These are phyloP conservation scores for Astropecten irregularis DNA, from an alignment of 53 echinoderm and acorn worm species.

Conservation along the genomic window DNA sequence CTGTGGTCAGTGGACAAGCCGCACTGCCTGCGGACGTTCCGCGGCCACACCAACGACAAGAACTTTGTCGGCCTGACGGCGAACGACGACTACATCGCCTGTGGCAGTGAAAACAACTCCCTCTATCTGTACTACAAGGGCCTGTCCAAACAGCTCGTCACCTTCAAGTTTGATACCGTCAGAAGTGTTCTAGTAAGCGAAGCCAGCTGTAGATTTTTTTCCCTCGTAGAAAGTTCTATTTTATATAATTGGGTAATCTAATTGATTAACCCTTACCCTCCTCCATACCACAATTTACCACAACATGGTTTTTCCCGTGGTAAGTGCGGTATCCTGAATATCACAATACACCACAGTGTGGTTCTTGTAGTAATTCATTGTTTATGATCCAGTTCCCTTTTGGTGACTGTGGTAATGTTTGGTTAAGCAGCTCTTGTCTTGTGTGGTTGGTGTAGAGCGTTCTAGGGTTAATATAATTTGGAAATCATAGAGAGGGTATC, in stretches of 20 bases:
- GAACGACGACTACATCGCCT: conserved; percentile 97
- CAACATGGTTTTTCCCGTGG: too few relatives aligned
- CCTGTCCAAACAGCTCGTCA: conserved; percentile 95
- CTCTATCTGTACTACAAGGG: conserved; percentile 98
- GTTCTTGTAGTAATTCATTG: too few relatives aligned
- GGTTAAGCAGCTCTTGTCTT: too few relatives aligned
- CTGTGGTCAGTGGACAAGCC: conserved; percentile 97
- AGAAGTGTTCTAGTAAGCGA: conserved; percentile 94
- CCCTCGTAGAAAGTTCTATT: neutral
- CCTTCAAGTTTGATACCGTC: conserved; percentile 99
- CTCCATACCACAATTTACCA: too few relatives aligned
- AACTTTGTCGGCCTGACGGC: conserved; percentile 98
- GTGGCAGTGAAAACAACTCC: conserved; percentile 98
- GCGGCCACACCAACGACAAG: conserved; percentile 98
- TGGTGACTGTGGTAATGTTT: too few relatives aligned
- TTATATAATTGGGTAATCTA: neutral
- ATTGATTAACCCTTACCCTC: neutral
- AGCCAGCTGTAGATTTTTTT: too few relatives aligned
- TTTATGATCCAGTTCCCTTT: too few relatives aligned
- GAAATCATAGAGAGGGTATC: too few relatives aligned
- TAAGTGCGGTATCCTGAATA: too few relatives aligned
- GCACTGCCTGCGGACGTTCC: conserved; percentile 91
- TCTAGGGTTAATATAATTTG: too few relatives aligned
- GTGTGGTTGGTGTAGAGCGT: too few relatives aligned
- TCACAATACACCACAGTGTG: too few relatives aligned